These are phyloP conservation scores for Macrobrachium rosenbergii DNA, from an alignment of 1,140 invertebrate genomes.

Conservation along the genomic window DNA sequence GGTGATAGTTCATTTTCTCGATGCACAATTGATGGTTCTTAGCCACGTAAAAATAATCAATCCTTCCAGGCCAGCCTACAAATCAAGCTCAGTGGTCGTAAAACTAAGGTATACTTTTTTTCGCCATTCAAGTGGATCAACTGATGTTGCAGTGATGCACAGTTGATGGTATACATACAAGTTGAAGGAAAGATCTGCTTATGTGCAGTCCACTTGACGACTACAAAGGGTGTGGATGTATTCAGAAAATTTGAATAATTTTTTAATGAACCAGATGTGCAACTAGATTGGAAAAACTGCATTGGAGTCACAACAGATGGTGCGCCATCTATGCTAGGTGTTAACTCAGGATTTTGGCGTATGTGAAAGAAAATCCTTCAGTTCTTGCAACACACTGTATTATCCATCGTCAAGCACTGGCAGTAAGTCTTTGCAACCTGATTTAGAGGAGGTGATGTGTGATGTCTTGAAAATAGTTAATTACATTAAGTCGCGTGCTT, in stretches of 20 bases:
- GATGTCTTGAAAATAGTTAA: constrained; percentile 35
- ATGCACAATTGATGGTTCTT: too few relatives aligned
- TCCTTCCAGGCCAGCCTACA: too few relatives aligned
- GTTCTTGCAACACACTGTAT: constrained; percentile 33
- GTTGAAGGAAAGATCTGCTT: constrained; percentile 26
- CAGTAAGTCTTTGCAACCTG: constrained; percentile 4
- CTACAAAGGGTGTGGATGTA: constrained; percentile 12
- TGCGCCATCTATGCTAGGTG: background rate
- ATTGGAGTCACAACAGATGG: constrained; percentile 5
- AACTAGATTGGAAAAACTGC: constrained; percentile 35
- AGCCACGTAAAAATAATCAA: too few relatives aligned
- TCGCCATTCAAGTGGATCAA: constrained; percentile 29
- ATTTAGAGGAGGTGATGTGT: constrained; percentile 40
- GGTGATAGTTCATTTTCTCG: too few relatives aligned
- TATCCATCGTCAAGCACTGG: constrained; percentile 20
- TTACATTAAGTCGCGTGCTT: constrained; percentile 22
- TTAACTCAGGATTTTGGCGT: background rate
- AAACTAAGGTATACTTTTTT: too few relatives aligned
- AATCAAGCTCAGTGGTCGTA: too few relatives aligned
- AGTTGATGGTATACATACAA: constrained; percentile 29
- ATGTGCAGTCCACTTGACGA: constrained; percentile 6
- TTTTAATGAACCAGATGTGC: constrained; percentile 32
- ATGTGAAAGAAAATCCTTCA: constrained; percentile 6
- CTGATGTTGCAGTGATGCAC: constrained; percentile 20
- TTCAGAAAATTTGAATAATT: background rate